Evolutionary conservation across 2,888 invertebrate species (phyloP), one percentile per base, ranked within the genome.

Genomic region (Drosophila siamana): DNA sequence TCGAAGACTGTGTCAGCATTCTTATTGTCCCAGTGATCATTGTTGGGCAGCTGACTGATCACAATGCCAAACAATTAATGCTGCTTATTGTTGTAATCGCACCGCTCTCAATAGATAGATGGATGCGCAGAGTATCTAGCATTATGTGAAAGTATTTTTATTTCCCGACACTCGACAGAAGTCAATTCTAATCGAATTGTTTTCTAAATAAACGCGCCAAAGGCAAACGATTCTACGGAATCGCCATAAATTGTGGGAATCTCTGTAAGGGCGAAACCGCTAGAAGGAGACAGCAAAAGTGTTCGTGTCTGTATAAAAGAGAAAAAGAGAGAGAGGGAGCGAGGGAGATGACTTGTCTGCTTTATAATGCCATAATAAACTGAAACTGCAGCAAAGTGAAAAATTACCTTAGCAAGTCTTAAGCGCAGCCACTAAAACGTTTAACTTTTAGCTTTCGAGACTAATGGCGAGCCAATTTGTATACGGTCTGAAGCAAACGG

Each of bases 121-220:
- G 44, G 22, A 55, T 43, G 5, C 15, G 24, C 28, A 22, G 15
- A 54, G 40, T 24, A 24, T 28, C n/a, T 30, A 24, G 24, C 26
- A 16, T n/a, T 59, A 68, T 79, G 77, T 83, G 88, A 88, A 85
- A 86, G 84, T 82, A 80, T 78, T 56, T 73, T 41, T 8, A 24
- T 41, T 30, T 44, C 4, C 41, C 19, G 24, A 60, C 86, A 88
- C 88, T 88, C 89, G 89, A 89, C 89, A 89, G 89, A 89, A 89
- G 90, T 89, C 90, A 89, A 86, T 89, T 86, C 90, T 77, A 85
- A 90, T 89, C 88, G 86, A 90, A 90, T 90, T 89, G 86, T 90
- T 86, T 86, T 80, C 72, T 76, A 86, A 87, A 89, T 88, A 89
- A 79, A 69, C 41, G 54, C 36, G 55, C 61, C 26, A 48, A 38